Base-by-base conservation (phyloP, 2,113 vertebrate genomes). In the Psophia crepitans region DNA sequence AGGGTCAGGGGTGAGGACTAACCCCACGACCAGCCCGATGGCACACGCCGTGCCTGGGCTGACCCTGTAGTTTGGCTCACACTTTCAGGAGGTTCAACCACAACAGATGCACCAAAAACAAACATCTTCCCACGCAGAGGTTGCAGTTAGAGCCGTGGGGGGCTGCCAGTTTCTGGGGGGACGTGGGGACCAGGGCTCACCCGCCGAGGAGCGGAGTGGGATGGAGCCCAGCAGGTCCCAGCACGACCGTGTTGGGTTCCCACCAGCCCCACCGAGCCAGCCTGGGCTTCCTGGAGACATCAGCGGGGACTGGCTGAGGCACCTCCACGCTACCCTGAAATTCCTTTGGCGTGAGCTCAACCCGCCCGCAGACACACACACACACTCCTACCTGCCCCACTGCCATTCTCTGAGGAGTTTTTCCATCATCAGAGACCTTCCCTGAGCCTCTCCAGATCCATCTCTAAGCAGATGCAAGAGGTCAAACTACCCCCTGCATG, bases 21-120 rank as follows among this genome's bases (percentile, higher is more conserved):
- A 13, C 43, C 43, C 43, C 43, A 43, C 43, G 14, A 43, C 43
- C 43, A 43, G 43, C 43, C 43, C 43, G 23, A 30, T 8, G 51
- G 41, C 51, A 24, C 44, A 8, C 0, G 0, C 1, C 1, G 22
- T 46, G 3, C 1, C 1, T 12, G 39, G 61, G 64, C 10, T 2
- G 4, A 43, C 57, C 37, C 27, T 3, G 19, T 2, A 37, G 6
- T 32, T 64, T 27, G 66, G 48, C 13, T 56, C 65, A 43, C 6
- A 10, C 2, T 0, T 51, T 60, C 18, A 32, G 41, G 49, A 71
- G 26, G 11, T 71, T 51, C 78, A 75, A 12, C 56, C 58, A 37
- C 48, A 53, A 37, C 5, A 28, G 43, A 43, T 5, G 49, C 33
- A 37, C 57, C 43, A 8, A 64, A 12, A 41, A 8, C 1, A 20